Evolutionary conservation across 2,797 vertebrate genomes (phyloP).

Genomic region (Columba guinea): DNA sequence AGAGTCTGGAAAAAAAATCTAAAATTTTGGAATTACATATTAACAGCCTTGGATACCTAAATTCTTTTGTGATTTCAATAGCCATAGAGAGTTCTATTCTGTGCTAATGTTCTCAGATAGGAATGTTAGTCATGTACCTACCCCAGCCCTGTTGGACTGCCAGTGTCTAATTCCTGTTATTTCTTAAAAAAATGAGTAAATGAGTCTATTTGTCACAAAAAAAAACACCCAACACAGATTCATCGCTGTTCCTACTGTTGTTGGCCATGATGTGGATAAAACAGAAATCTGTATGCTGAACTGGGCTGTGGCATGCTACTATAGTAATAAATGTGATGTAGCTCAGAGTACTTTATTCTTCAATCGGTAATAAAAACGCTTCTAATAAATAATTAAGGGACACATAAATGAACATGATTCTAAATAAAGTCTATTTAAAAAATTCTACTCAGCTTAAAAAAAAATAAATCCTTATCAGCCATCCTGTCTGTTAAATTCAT

Average conservation of each 20-base stretch:
- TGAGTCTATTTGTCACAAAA: neutral
- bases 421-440: neutral
- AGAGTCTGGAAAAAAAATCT: neutral
- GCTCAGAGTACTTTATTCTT: neutral
- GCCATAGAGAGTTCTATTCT: neutral
- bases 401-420: neutral
- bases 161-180: neutral
- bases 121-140: neutral
- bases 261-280: neutral
- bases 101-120: neutral
- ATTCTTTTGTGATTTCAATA: neutral
- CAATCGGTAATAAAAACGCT: neutral
- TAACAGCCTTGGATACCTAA: neutral
- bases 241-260: neutral
- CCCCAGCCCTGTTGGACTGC: neutral
- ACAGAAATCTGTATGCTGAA: neutral
- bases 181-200: neutral
- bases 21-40: neutral
- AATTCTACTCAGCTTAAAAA: neutral
- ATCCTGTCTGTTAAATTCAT: neutral
- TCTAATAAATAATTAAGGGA: neutral
- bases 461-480: neutral
- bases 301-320: neutral
- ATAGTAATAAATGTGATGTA: neutral
- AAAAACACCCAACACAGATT: neutral